phyloP scores from a whole-genome alignment of 2,113 vertebrate genomes.

The Aythya baeri region DNA sequence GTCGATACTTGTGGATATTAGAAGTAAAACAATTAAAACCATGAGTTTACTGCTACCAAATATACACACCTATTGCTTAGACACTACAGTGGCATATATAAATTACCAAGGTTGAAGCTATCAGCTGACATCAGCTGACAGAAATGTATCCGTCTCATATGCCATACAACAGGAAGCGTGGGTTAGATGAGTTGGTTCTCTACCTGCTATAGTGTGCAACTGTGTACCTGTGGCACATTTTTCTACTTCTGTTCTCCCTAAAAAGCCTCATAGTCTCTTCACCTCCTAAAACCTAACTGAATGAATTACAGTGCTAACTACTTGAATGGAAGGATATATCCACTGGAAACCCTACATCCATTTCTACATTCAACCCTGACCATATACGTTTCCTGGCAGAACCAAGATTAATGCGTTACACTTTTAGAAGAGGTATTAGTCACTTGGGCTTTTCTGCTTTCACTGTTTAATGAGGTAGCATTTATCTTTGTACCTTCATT shows the following conservation, averaged over 20 bases:
- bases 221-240: not conserved
- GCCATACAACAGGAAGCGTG: not conserved
- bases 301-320: not conserved
- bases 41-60: not conserved
- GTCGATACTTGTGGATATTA: not conserved
- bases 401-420: not conserved
- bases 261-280: not conserved
- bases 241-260: not conserved
- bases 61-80: not conserved
- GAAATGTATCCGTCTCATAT: not conserved
- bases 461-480: constrained; percentile 14
- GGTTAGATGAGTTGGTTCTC: not conserved
- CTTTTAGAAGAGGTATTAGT: constrained; percentile 32
- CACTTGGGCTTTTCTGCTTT: constrained; percentile 17
- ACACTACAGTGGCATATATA: not conserved
- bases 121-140: not conserved
- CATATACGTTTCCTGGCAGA: not conserved
- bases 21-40: not conserved
- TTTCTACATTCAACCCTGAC: not conserved
- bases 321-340: not conserved
- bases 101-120: not conserved
- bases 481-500: constrained; percentile 20
- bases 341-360: not conserved
- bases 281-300: not conserved
- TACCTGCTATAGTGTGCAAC: not conserved